These are phyloP conservation scores for Zaprionus tsacasi DNA, from an alignment of 1,140 invertebrate genomes.

Conservation along the genomic window DNA sequence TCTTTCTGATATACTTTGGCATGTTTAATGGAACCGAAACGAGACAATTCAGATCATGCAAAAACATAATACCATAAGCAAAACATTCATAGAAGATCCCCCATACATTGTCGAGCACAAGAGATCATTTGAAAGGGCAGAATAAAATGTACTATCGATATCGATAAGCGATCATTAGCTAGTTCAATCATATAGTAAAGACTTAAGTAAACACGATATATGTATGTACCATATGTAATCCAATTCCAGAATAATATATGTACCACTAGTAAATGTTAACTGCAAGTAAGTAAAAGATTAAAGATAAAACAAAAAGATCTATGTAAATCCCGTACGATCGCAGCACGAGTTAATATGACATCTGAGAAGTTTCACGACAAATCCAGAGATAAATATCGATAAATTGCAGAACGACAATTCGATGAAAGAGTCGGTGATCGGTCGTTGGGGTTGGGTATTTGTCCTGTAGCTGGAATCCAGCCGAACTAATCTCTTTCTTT, in stretches of 20 bases:
- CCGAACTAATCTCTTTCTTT: constrained; percentile 31
- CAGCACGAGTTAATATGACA: constrained; percentile 15
- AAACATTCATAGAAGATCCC: background rate
- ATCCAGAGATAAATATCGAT: constrained; percentile 23
- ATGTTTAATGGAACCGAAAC: constrained; percentile 24
- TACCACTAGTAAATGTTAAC: constrained; percentile 7
- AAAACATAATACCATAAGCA: background rate
- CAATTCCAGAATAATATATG: constrained; percentile 3
- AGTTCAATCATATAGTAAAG: background rate
- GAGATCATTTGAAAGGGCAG: background rate
- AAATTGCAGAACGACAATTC: background rate
- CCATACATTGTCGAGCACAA: background rate
- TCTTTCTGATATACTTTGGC: constrained; percentile 31
- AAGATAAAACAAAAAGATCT: constrained; percentile 29
- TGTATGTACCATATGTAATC: constrained; percentile 1
- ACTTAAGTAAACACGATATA: constrained; percentile 3
- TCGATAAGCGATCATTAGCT: background rate
- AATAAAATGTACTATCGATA: constrained; percentile 1
- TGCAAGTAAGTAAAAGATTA: constrained; percentile 41
- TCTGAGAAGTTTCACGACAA: constrained; percentile 60
- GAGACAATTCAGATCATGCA: background rate
- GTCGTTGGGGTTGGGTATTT: constrained; percentile 1
- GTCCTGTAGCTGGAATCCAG: background rate
- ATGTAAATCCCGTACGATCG: constrained; percentile 30
- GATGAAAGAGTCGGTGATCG: background rate